Base-by-base conservation (phyloP, 2,888 invertebrate species). In the Furcula furcula region DNA sequence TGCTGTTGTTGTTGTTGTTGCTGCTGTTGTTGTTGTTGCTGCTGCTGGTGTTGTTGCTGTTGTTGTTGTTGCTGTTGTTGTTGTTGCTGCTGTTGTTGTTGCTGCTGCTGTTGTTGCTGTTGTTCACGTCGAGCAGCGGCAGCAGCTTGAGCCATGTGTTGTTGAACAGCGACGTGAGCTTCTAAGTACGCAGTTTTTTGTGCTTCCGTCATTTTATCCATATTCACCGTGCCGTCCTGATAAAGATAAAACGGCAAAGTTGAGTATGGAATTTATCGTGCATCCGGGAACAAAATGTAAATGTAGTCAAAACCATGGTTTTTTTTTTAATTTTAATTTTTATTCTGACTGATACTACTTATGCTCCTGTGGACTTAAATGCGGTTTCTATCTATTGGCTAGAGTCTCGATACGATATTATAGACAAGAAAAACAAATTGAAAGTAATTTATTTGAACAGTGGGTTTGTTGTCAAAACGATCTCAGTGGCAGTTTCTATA, bases 151-250 rank as follows among this genome's bases (percentile, higher is more conserved):
- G 93, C 93, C 93, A 94, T 94, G 71, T 94, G 94, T 68, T 93
- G 94, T 75, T 94, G 94, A 33, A 94, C 92, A 40, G 93, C 93
- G 70, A 93, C 93, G 72, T 93, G 93, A 39, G 94, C 93, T 77
- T 94, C 94, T 50, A 93, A 83, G 67, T 94, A 94, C 33, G 93
- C 92, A 46, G 93, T 92, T 77, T 94, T 93, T 74, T 93, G 94
- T 54, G 91, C 92, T 79, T 91, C 93, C 55, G 91, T 93, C 93
- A 94, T 94, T 76, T 94, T 94, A 65, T 94, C 93, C 91, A 93
- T 93, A 63, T 93, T 93, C 50, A 91, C 91, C 44, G 92, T 91
- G 49, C 91, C 91, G 76, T 91, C 91, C 93, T 93, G 60, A 25
- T 40, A 31, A 2, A 9, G 14, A 20, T 7, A 13, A 20, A 29